A percentile compares a stretch with the other conserved stretches of the same genome.
These are phyloP conservation scores for Lepidonotus clava DNA, from an alignment of 2,888 invertebrate species.

Conservation along the genomic window DNA sequence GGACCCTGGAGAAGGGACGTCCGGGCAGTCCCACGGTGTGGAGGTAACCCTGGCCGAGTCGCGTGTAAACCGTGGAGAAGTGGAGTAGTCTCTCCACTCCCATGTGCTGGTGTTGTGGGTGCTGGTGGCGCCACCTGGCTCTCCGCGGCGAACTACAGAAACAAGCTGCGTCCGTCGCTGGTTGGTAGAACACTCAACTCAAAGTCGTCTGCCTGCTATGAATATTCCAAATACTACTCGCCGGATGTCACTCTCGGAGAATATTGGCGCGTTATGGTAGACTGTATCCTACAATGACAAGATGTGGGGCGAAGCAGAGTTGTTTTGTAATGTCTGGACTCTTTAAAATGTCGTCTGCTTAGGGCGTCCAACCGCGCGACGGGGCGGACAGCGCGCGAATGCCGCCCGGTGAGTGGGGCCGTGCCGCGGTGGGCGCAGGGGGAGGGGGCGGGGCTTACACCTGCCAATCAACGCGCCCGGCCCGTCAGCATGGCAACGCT, in stretches of 20 bases:
- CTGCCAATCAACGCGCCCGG: constrained; percentile 36
- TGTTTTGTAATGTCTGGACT: not conserved
- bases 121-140: constrained; percentile 39
- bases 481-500: not conserved
- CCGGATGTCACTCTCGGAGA: not conserved
- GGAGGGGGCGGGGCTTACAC: constrained; percentile 42
- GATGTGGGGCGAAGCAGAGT: not conserved
- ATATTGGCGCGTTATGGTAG: constrained; percentile 33
- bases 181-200: constrained; percentile 31
- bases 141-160: not conserved
- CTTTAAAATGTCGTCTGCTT: constrained; percentile 35
- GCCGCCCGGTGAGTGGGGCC: not conserved
- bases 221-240: too few species aligned
- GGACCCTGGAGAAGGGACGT: not conserved
- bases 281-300: not conserved
- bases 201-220: not conserved
- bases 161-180: not conserved
- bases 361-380: not conserved
- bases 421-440: not conserved
- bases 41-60: not conserved
- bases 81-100: not conserved
- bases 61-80: constrained; percentile 1
- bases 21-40: not conserved
- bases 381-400: constrained; percentile 33
- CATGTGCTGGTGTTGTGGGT: constrained; percentile 38